Conservation (phyloP, 2,888 invertebrate genomes). For the Malthinus seriepunctatus region DNA sequence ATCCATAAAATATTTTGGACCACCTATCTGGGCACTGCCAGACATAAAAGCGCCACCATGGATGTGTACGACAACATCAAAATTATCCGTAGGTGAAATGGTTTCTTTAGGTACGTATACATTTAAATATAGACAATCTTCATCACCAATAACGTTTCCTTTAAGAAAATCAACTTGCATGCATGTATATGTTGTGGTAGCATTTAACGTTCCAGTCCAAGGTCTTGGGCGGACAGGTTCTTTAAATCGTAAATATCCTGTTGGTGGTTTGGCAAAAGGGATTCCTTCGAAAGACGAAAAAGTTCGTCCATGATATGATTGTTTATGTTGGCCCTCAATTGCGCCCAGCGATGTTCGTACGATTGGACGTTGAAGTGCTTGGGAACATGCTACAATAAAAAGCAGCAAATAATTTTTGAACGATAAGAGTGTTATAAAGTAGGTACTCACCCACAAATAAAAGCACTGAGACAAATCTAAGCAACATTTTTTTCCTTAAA, state of each 20-base stretch:
- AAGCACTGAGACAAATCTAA: no score
- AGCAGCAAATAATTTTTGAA: no score
- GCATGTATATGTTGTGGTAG: neutral
- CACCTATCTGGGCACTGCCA: neutral
- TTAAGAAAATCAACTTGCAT: neutral
- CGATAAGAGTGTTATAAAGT: no score
- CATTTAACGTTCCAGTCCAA: conserved; percentile 2
- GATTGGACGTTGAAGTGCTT: neutral
- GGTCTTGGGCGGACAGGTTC: conserved; percentile 4
- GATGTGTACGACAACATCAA: conserved; percentile 16
- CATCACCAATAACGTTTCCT: neutral
- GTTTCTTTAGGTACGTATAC: conserved; percentile 11
- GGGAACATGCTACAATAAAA: conserved; percentile 7
- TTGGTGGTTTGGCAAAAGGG: conserved; percentile 14
- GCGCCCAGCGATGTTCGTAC: conserved; percentile 4
- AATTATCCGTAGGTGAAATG: neutral
- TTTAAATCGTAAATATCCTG: conserved; percentile 9
- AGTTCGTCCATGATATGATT: neutral
- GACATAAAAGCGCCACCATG: conserved; percentile 18
- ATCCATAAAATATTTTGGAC: conserved; percentile 16
- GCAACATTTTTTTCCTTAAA: no score
- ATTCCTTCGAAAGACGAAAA: conserved; percentile 12
- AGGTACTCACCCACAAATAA: no score
- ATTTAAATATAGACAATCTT: conserved; percentile 18
- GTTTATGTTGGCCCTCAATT: conserved; percentile 6